Base-by-base conservation (phyloP, 2,888 invertebrate species). In the Scaptomyza flava region DNA sequence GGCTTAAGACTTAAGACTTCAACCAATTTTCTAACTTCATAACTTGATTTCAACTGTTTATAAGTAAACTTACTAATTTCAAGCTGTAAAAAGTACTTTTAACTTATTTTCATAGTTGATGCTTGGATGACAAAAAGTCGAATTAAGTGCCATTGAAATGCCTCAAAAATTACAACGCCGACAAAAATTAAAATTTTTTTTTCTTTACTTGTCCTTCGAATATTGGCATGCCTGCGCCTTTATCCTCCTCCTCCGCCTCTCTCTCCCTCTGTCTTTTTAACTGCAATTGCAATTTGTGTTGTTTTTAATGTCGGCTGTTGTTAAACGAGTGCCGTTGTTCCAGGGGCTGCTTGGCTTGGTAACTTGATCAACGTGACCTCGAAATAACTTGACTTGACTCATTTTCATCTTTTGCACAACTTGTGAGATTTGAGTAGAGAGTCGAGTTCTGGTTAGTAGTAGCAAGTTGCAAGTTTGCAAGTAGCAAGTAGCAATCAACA, bases 321-420 rank as follows among this genome's bases (percentile, higher is more conserved):
- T 50, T 33, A 65, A 76, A 78, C 63, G 74, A 70, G 61, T 7
- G 38, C 14, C 56, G 61, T 43, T 50, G 61, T 43, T 50, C 47
- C 50, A 46, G 53, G 42, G 53, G n/a, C 53, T 60, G 67, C 33
- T 27, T 27, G 27, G 27, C 6, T 20, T 34, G 50, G 83, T 86
- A 87, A 88, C 83, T 80, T 83, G 86, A 84, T 80, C 78, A 76
- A 72, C 72, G 67, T 80, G 88, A 83, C 84, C 84, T 88, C 86
- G 84, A 30, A 61, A 72, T 69, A 77, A 75, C 78, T 85, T 72
- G 73, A 86, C 64, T 65, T 65, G 54, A 63, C 65, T 81, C 80
- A 77, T 66, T 67, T 72, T 54, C 14, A 36, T 53, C 14, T 52
- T 53, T 41, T 52, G 68, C 41, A 33, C 68, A 30, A 52, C 53